Percentiles rank a stretch among this genome's conserved stretches.
These are phyloP conservation scores for Taenioides sp. DNA, from an alignment of 2,797 vertebrate genomes.

Conservation along the genomic window DNA sequence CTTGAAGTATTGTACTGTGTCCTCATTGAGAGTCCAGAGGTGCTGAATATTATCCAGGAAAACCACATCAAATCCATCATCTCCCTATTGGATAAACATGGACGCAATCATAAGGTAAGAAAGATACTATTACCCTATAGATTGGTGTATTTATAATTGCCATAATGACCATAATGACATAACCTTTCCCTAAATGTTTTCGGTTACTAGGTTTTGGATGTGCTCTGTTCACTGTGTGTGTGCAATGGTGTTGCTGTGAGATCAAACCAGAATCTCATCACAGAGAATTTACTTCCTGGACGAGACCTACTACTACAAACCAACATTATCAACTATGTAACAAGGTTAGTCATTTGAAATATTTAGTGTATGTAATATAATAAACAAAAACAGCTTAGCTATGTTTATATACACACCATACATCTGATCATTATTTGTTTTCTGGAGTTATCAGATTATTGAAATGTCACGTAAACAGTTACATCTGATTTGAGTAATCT, in stretches of 20 bases:
- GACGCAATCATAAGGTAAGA: conserved; percentile 92
- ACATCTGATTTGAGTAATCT: too few relatives aligned
- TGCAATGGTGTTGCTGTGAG: conserved; percentile 95
- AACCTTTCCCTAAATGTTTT: neutral
- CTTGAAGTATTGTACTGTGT: conserved; percentile 95
- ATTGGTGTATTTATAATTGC: neutral
- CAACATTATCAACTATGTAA: conserved; percentile 91
- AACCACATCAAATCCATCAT: conserved; percentile 98
- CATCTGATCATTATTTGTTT: too few relatives aligned
- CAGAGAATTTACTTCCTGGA: conserved; percentile 92
- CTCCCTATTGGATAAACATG: conserved; percentile 93
- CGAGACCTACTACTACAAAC: conserved; percentile 93
- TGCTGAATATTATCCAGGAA: conserved; percentile 95
- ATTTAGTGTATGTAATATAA: neutral
- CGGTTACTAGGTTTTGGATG: conserved; percentile 85
- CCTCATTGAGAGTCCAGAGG: conserved; percentile 94
- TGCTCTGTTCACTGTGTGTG: conserved; percentile 93
- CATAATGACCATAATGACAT: too few relatives aligned
- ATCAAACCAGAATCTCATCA: conserved; percentile 96
- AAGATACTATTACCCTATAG: neutral
- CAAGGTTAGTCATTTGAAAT: conserved; percentile 77
- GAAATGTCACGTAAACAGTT: too few relatives aligned
- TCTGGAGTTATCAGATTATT: too few relatives aligned
- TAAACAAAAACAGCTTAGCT: too few relatives aligned
- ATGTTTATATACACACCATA: too few relatives aligned